Evolutionary conservation across 53 echinoderm and acorn worm species (phyloP), one percentile per base, ranked within the genome.

Genomic region (Stichopus horrens): DNA sequence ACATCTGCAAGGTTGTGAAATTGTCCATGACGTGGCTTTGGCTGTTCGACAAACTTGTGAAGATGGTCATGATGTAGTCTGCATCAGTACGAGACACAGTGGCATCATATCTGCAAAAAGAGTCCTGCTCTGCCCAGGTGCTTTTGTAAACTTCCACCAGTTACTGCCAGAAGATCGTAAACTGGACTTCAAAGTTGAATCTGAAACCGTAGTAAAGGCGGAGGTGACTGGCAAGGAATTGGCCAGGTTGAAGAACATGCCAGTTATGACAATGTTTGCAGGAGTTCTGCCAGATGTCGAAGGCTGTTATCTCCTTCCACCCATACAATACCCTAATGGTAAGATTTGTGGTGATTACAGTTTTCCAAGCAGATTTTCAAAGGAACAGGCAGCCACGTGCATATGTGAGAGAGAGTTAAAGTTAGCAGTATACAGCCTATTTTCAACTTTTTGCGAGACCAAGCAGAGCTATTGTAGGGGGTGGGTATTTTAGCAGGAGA

Each of bases 271-370:
- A 5, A 8, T 57, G 5, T 88, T 81, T 4, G 83, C 80, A 11
- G 88, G 83, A 59, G 84, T 37, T 19, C 21, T 7, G 37, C 88
- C 90, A 8, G 67, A 88, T 55, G 80, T 81, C 55, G 82, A 79
- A 71, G 86, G 88, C 14, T 88, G 78, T 76, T 96, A 95, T 58
- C 76, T 95, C 6, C 79, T 95, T 60, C 95, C 97, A 86, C 97
- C 97, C 11, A 94, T 97, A 14, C 77, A 84, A 21, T 97, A 97
- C 81, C 94, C 97, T 73, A 87, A 97, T 88, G 97, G 97, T 96
- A 88, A 88, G 89, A 59, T 23, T 22, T 37, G 37, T n/a, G 14
- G 52, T 90, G 74, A 59, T 11, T 16, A 65, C 37, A 37, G 37
- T 37, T 37, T 37, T 37, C 37, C 2, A 37, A 37, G 37, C 37